Conservation (phyloP, 1,140 invertebrate genomes). For the Glossosoma conforme region DNA sequence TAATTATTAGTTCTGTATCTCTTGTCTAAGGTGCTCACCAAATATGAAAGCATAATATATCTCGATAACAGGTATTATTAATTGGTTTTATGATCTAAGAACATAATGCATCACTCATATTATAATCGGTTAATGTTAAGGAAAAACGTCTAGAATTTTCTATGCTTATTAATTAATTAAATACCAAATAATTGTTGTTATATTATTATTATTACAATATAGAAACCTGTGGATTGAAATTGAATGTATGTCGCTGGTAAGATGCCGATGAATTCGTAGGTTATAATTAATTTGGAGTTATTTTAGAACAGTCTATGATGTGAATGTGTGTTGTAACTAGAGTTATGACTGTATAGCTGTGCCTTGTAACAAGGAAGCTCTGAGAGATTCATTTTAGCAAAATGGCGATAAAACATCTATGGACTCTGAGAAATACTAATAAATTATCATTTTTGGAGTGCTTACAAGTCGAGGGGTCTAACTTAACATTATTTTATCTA, state of each 20-base stretch:
- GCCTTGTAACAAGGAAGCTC: slow-evolving; percentile 29
- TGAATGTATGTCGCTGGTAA: not conserved
- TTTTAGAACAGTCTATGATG: slow-evolving; percentile 1
- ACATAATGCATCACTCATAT: too few relatives aligned
- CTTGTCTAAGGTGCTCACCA: too few relatives aligned
- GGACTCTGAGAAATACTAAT: not conserved
- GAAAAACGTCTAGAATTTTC: not conserved
- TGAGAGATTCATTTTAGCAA: slow-evolving; percentile 6
- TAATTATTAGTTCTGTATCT: too few relatives aligned
- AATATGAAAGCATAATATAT: too few relatives aligned
- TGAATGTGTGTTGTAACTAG: slow-evolving; percentile 19
- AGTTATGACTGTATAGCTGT: slow-evolving; percentile 27
- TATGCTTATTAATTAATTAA: not conserved
- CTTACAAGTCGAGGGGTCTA: slow-evolving; percentile 1
- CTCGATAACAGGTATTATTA: too few relatives aligned
- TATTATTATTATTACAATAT: not conserved
- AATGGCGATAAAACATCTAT: not conserved
- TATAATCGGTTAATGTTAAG: not conserved
- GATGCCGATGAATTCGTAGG: slow-evolving; percentile 6
- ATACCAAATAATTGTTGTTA: not conserved
- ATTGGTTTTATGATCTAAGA: too few relatives aligned
- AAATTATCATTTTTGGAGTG: not conserved
- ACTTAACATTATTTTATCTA: slow-evolving; percentile 2
- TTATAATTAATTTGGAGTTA: not conserved
- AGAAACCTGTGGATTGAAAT: slow-evolving; percentile 1